Evolutionary conservation across 2,113 vertebrate genomes (phyloP).

Genomic region (Phocoena phocoena): DNA sequence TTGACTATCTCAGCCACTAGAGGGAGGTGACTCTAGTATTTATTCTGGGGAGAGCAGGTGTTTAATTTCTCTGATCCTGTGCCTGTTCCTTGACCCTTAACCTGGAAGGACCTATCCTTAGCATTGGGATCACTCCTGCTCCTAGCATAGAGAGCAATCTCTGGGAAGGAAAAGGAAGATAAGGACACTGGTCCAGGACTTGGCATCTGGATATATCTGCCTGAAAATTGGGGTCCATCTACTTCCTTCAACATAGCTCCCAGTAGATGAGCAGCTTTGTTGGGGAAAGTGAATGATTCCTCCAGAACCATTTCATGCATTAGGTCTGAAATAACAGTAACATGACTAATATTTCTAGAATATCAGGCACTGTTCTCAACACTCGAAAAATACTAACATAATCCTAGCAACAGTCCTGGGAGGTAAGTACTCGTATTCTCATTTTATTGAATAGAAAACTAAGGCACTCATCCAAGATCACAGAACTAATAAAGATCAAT

Average conservation of each 20-base stretch:
- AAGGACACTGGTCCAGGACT: not conserved
- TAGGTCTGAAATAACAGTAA: not conserved
- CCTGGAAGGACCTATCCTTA: not conserved
- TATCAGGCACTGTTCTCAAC: not conserved
- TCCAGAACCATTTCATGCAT: not conserved
- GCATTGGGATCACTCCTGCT: not conserved
- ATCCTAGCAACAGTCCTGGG: not conserved
- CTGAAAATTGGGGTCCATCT: not conserved
- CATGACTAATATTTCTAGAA: not conserved
- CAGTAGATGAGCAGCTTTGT: not conserved
- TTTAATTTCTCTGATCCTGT: not conserved
- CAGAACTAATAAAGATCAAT: not conserved
- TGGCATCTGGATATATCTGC: not conserved
- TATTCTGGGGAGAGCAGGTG: not conserved
- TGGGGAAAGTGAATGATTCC: not conserved
- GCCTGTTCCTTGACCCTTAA: not conserved
- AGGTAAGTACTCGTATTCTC: not conserved
- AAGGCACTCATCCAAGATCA: not conserved
- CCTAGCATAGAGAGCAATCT: not conserved
- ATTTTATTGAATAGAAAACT: not conserved
- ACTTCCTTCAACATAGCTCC: not conserved
- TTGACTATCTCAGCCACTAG: conserved; percentile 51
- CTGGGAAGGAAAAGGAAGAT: not conserved
- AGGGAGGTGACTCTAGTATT: conserved; percentile 40
- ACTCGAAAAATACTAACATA: not conserved